Base-by-base conservation (phyloP, 2,113 vertebrate species). In the Galemys pyrenaicus region DNA sequence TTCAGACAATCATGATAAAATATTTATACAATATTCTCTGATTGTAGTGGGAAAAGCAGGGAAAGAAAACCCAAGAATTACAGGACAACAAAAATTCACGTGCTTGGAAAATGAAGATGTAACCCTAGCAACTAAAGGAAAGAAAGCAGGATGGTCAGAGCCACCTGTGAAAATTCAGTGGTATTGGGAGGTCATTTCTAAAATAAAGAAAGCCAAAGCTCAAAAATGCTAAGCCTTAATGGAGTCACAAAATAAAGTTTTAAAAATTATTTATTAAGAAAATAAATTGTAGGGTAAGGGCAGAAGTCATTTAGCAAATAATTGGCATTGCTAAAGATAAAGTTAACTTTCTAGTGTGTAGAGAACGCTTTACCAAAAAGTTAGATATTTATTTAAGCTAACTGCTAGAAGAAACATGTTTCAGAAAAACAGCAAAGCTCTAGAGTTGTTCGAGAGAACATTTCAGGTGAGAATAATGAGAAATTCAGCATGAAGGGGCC, bases 121-220 rank as follows among this genome's bases (percentile, higher is more conserved):
- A 46, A 41, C 67, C 22, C 26, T 44, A 41, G 54, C 86, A 94
- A 65, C 51, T 87, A 71, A 75, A 82, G 73, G 41, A 19, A 49
- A 85, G n/a, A 80, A 87, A 79, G 35, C 41, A 16, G 8, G 6
- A 26, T 30, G 17, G 65, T 74, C 5, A 0, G 17, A 60, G 41
- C 15, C 32, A 9, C 24, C 46, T 22, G 4, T 92, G 11, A 64
- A 73, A 60, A 71, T 17, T 39, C 67, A n/a, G 19, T 39, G 9
- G 2, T 28, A 56, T 70, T 81, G 80, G 65, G 22, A 56, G 60
- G 37, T 16, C 32, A 77, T 26, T 87, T 80, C 26, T 75, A 30
- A 96, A 92, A 80, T 8, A 12, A 91, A 91, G 58, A 87, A 60
- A 75, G 41, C 26, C 26, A 60, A 41, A 95, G 82, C 15, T 60